These are phyloP conservation scores for Listronotus oregonensis DNA, from an alignment of 1,140 invertebrate genomes.

Conservation along the genomic window DNA sequence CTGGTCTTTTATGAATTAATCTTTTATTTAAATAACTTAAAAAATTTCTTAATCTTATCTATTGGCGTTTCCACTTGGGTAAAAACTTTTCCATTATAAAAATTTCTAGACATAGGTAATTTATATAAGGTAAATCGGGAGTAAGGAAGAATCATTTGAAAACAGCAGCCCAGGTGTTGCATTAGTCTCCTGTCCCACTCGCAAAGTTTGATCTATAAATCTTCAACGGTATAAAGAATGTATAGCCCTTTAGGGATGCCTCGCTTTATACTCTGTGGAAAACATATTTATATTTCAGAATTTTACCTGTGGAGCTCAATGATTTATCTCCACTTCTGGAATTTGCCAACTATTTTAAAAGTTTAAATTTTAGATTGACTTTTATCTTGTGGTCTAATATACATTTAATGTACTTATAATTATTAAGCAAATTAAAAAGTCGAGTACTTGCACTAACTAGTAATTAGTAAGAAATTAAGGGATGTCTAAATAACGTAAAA, in stretches of 20 bases:
- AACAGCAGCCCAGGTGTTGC: constrained; percentile 32
- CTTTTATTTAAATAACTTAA: too few species aligned
- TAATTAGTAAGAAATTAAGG: too few species aligned
- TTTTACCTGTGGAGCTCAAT: constrained; percentile 38
- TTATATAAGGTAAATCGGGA: constrained; percentile 1
- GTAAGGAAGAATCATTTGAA: constrained; percentile 19
- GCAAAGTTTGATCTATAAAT: constrained; percentile 38
- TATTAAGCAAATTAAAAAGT: too few species aligned
- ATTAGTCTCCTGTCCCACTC: constrained; percentile 36
- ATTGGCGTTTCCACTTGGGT: too few species aligned
- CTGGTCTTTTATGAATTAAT: too few species aligned
- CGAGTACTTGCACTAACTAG: too few species aligned
- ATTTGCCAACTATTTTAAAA: constrained; percentile 3
- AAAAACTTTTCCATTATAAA: constrained; percentile 7
- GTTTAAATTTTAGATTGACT: too few species aligned
- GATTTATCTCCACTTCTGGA: constrained; percentile 26
- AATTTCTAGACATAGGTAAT: constrained; percentile 8
- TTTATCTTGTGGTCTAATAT: too few species aligned
- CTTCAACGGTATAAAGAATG: constrained; percentile 34
- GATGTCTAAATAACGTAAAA: too few species aligned
- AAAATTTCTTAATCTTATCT: too few species aligned
- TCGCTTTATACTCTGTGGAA: constrained; percentile 34
- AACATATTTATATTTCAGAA: constrained; percentile 41
- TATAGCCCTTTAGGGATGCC: constrained; percentile 30
- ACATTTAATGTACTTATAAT: too few species aligned